These are phyloP conservation scores for Argentina silus DNA, from an alignment of 2,797 vertebrate genomes.

Conservation along the genomic window DNA sequence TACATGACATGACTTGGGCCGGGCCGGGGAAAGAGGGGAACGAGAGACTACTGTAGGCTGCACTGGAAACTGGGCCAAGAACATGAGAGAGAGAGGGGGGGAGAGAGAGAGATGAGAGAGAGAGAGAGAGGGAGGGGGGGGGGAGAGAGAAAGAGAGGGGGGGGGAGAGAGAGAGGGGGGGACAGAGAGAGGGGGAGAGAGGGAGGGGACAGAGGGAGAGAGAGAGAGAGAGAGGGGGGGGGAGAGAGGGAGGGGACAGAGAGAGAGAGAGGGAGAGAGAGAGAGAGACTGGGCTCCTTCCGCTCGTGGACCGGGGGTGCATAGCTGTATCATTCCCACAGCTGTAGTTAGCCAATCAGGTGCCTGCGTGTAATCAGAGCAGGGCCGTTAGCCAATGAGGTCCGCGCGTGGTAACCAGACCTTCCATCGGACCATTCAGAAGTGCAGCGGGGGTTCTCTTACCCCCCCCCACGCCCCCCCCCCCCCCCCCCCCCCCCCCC, in stretches of 20 bases:
- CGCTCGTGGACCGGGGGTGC: not conserved
- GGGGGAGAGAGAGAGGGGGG: not conserved
- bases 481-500: not conserved
- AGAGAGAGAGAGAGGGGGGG: not conserved
- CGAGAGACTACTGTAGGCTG: slow-evolving; percentile 12
- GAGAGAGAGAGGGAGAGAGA: not conserved
- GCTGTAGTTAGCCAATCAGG: slow-evolving; percentile 27
- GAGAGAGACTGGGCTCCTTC: not conserved
- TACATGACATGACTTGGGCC: not conserved
- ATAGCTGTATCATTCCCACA: slow-evolving; percentile 26
- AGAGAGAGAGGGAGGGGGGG: slow-evolving; percentile 28
- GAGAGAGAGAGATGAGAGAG: not conserved
- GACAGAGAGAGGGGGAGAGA: slow-evolving; percentile 15
- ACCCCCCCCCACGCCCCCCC: too few species aligned
- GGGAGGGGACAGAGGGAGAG: slow-evolving; percentile 6
- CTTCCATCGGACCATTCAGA: slow-evolving; percentile 50
- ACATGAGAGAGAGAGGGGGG: slow-evolving; percentile 17
- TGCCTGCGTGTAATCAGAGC: not conserved
- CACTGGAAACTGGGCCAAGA: slow-evolving; percentile 45
- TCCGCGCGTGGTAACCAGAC: slow-evolving; percentile 48
- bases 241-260: not conserved
- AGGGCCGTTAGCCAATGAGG: not conserved
- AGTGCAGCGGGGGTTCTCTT: slow-evolving; percentile 50
- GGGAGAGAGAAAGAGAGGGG: slow-evolving; percentile 24
- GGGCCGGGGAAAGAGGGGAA: too few species aligned